Percentiles rank a stretch among this genome's conserved stretches.
Evolutionary conservation across 2,113 vertebrate species (phyloP).

Genomic region (Ramphastos sulfuratus): DNA sequence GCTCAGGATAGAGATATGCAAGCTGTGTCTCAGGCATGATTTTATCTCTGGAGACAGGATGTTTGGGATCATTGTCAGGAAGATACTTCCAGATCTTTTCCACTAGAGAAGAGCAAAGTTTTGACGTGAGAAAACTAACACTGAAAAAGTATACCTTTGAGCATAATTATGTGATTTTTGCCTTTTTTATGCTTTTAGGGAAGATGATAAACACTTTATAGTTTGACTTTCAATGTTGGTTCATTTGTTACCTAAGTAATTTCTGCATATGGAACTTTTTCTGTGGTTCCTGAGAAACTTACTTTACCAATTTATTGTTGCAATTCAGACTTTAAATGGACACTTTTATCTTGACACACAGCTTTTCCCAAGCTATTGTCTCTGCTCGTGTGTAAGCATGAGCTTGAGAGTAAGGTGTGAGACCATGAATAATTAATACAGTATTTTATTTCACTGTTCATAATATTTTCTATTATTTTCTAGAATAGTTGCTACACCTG

Average conservation of each 20-base stretch:
- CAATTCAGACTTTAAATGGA: slow-evolving; percentile 2
- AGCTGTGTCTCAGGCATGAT: not conserved
- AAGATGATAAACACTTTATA: not conserved
- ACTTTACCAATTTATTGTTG: not conserved
- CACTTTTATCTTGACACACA: slow-evolving; percentile 41
- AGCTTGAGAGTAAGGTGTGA: not conserved
- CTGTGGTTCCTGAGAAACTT: not conserved
- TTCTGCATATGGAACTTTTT: not conserved
- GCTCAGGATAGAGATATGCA: fast-evolving
- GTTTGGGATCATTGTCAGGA: not conserved
- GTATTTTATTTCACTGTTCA: not conserved
- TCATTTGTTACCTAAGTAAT: not conserved
- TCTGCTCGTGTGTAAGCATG: not conserved
- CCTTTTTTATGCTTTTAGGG: not conserved
- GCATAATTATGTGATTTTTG: not conserved
- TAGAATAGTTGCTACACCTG: not conserved
- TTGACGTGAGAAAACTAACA: not conserved
- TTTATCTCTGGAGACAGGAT: not conserved
- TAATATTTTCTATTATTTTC: not conserved
- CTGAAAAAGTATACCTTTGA: not conserved
- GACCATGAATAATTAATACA: not conserved
- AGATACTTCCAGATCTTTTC: not conserved
- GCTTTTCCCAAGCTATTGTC: slow-evolving; percentile 21
- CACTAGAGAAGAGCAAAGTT: not conserved
- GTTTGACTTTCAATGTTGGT: not conserved